Conservation (phyloP, 2,888 invertebrate species). For the Cristatella mucedo region DNA sequence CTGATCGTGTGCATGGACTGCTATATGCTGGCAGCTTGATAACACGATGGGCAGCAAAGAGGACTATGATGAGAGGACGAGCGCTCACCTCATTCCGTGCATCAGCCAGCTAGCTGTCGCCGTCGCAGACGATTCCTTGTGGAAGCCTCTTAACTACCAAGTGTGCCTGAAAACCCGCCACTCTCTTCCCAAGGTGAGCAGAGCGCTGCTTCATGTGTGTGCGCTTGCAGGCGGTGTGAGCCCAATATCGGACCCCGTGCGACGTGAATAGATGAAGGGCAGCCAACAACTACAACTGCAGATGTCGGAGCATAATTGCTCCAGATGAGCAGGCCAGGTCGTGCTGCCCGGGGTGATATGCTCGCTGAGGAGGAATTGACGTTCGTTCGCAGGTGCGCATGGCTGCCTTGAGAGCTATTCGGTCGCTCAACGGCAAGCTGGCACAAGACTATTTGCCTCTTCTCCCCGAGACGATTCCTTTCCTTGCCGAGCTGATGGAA, state of each 20-base stretch:
- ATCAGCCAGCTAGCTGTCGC: conserved; percentile 61
- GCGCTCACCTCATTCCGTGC: conserved; percentile 54
- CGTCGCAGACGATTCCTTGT: conserved; percentile 65
- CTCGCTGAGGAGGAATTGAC: too few species aligned
- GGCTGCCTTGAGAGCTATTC: conserved; percentile 53
- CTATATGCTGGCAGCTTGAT: conserved; percentile 24
- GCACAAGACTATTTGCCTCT: conserved; percentile 75
- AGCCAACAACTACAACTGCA: too few species aligned
- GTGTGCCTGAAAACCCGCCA: conserved; percentile 70
- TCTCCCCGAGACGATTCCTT: conserved; percentile 79
- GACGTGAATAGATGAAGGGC: too few species aligned
- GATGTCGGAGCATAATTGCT: too few species aligned
- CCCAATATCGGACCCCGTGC: too few species aligned
- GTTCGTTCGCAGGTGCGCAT: conserved; percentile 44
- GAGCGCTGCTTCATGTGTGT: too few species aligned
- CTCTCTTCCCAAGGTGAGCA: conserved; percentile 53
- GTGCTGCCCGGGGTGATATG: too few species aligned
- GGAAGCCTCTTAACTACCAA: conserved; percentile 79
- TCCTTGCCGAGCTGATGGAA: conserved; percentile 78
- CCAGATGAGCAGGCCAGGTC: too few species aligned
- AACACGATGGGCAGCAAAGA: conserved; percentile 41
- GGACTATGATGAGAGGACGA: conserved; percentile 47
- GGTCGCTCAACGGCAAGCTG: conserved; percentile 62
- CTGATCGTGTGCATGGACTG: too few species aligned
- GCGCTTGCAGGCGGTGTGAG: too few species aligned